phyloP scores from a whole-genome alignment of 2,888 invertebrate species.

The Steromphala cineraria region DNA sequence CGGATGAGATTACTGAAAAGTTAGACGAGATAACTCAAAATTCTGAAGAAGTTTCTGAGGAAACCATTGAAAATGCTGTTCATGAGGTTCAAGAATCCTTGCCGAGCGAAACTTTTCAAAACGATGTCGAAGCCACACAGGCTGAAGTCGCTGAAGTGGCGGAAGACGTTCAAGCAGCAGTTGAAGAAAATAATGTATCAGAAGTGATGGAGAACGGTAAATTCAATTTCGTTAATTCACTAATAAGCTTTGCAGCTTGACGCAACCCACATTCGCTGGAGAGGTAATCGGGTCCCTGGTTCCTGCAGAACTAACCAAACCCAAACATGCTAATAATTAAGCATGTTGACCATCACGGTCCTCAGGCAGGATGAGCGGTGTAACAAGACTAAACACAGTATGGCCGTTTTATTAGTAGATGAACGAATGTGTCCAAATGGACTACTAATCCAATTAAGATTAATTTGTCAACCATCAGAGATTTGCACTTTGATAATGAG shows the following conservation, averaged over 20 bases:
- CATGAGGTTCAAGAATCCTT: neutral
- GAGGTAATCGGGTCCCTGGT: too few relatives aligned
- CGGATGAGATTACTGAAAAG: neutral
- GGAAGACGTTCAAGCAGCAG: neutral
- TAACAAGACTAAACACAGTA: too few relatives aligned
- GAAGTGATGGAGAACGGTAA: neutral
- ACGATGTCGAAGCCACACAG: neutral
- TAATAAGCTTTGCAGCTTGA: conserved; percentile 1
- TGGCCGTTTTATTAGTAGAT: too few relatives aligned
- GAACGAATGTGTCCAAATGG: too few relatives aligned
- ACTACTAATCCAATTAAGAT: too few relatives aligned
- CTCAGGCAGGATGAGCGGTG: too few relatives aligned
- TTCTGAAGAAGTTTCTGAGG: neutral
- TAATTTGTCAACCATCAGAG: too few relatives aligned
- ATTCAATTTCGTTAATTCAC: neutral
- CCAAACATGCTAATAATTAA: too few relatives aligned
- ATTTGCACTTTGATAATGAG: too few relatives aligned
- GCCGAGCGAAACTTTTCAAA: neutral
- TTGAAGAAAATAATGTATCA: neutral
- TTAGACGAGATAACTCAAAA: too few relatives aligned
- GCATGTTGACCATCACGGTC: too few relatives aligned
- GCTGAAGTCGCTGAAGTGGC: neutral
- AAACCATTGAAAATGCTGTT: neutral
- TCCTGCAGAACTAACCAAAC: too few relatives aligned
- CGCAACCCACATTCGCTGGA: neutral